phyloP scores from a whole-genome alignment of 37 sponge, comb jelly and placozoan species.

The Dysidea cf. avara region DNA sequence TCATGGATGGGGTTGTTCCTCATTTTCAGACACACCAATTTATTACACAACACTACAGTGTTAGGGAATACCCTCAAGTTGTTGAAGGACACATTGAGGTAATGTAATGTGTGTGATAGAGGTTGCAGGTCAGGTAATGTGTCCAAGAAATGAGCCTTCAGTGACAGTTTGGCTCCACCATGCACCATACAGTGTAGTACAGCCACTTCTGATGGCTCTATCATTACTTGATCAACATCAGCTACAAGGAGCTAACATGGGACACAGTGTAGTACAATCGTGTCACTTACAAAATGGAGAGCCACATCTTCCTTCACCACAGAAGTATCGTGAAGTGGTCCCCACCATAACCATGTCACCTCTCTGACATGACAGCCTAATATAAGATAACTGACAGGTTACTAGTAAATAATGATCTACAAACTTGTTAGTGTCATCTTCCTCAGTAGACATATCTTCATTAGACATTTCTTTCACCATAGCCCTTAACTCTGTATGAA shows the following conservation, averaged over 20 bases:
- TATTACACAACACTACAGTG: conserved; percentile 48
- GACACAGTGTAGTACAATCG: neutral
- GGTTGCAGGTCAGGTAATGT: conserved; percentile 71
- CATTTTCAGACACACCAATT: conserved; percentile 64
- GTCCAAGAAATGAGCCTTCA: conserved; percentile 90
- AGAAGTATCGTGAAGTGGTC: conserved; percentile 76
- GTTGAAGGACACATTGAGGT: conserved; percentile 93
- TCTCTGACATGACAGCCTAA: no score
- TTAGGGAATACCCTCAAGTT: conserved; percentile 72
- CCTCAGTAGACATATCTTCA: no score
- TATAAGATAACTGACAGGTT: no score
- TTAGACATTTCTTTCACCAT: conserved; percentile 36
- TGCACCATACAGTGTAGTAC: conserved; percentile 73
- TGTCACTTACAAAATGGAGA: conserved; percentile 79
- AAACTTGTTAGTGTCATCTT: no score
- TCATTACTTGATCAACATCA: conserved; percentile 45
- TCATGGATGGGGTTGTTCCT: conserved; percentile 88
- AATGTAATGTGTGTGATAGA: conserved; percentile 69
- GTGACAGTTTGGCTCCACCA: conserved; percentile 68
- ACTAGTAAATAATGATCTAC: no score
- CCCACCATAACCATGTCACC: conserved; percentile 49
- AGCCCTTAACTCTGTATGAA: conserved; percentile 41
- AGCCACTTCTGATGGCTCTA: conserved; percentile 77
- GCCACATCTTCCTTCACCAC: conserved; percentile 77
- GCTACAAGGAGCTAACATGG: conserved; percentile 34